Evolutionary conservation across 2,888 invertebrate genomes (phyloP), one percentile per base, ranked within the genome.

Genomic region (Seladonia tumulorum): DNA sequence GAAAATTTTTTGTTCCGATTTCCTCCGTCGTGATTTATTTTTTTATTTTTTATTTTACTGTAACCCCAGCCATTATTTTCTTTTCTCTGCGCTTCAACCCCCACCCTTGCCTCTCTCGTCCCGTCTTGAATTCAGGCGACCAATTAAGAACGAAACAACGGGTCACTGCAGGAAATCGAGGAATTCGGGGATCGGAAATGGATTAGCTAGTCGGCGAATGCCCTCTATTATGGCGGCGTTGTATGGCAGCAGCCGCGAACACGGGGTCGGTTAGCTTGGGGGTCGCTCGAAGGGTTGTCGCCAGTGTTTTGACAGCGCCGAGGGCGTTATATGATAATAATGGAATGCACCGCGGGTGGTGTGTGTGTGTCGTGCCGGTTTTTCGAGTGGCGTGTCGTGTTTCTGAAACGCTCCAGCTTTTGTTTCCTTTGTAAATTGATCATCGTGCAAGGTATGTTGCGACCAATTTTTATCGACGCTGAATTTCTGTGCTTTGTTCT

Each of bases 141-240:
- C 53, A 53, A 53, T 53, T 22, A 22, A 53, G 53, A 8, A 53
- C 22, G 53, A 53, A 53, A 53, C 18, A 53, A 12, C 25, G 25
- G 47, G 1, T 47, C 16, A 16, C 47, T 47, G 47, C 29, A 14
- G 47, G 60, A 14, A 76, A 66, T 76, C 49, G 68, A 68, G 76
- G 49, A 68, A 76, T 68, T 68, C 49, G 14, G 35, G 47, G 63
- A 35, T 60, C 45, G 60, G 60, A 60, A 45, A 60, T 60, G 60
- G 42, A 75, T 75, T 60, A 42, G 18, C 29, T 39, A 57, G 74
- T n/a, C 29, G 73, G 42, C 35, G 29, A 57, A 57, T 74, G 39
- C n/a, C 25, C 18, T 57, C 42, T 53, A 42, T 60, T 42, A 75
- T 42, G 35, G 42, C 42, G 25, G 39, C 16, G 60, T 63, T 14